These are phyloP conservation scores for Petrocephalus microphthalmus DNA, from an alignment of 2,113 vertebrate species.

Conservation along the genomic window DNA sequence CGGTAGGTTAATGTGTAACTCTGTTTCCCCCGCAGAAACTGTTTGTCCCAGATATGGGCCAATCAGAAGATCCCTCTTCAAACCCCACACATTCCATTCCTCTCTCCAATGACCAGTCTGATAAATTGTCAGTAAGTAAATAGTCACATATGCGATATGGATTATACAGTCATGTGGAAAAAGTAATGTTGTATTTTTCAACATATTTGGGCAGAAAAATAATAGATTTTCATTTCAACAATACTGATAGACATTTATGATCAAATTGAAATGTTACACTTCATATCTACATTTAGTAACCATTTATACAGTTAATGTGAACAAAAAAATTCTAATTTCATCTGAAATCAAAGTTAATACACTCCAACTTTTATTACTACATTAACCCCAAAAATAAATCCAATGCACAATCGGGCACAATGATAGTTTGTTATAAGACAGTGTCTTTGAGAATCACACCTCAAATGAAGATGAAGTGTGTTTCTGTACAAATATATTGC, in stretches of 20 bases:
- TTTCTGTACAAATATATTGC: neutral
- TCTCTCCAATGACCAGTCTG: slow-evolving; percentile 67
- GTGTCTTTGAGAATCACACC: neutral
- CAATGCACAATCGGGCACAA: neutral
- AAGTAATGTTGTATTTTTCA: neutral
- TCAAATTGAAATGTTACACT: neutral
- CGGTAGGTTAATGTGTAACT: neutral
- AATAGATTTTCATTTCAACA: neutral
- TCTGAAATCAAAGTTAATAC: neutral
- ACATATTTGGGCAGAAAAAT: neutral
- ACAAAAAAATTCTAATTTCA: neutral
- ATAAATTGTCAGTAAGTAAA: slow-evolving; percentile 70
- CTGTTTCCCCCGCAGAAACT: slow-evolving; percentile 64
- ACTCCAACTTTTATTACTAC: neutral
- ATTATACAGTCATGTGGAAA: neutral
- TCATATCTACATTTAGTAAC: neutral
- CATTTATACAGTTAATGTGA: neutral
- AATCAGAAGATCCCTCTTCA: slow-evolving; percentile 49
- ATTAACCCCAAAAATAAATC: neutral
- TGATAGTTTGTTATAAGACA: neutral
- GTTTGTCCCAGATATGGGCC: slow-evolving; percentile 78
- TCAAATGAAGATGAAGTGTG: neutral
- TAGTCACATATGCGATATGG: neutral
- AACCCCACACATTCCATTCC: slow-evolving; percentile 56
- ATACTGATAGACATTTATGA: neutral